phyloP scores from a whole-genome alignment of 2,888 invertebrate species.

The Noctua comes region DNA sequence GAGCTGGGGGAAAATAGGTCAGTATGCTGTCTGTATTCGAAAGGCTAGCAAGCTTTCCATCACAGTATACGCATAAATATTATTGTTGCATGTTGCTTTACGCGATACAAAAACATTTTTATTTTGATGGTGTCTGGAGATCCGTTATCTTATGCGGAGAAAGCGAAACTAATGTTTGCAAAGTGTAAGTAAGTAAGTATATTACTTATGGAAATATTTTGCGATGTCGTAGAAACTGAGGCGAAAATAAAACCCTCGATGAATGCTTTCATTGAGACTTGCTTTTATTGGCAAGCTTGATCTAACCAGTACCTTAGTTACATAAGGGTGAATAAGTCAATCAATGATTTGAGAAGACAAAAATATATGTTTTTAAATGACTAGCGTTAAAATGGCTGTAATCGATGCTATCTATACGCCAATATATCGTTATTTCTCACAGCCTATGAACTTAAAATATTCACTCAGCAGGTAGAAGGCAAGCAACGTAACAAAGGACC shows the following conservation, averaged over 20 bases:
- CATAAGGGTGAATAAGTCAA: background rate
- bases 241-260: background rate
- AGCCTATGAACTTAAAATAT: conserved; percentile 54
- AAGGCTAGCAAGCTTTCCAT: conserved; percentile 65
- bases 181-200: conserved; percentile 49
- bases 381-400: background rate
- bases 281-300: background rate
- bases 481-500: conserved; percentile 71
- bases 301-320: background rate
- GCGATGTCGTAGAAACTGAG: conserved; percentile 8
- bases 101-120: conserved; percentile 53
- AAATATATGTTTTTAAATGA: background rate
- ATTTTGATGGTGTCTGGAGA: conserved; percentile 59
- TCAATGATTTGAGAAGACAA: background rate
- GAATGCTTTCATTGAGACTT: conserved; percentile 4
- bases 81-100: conserved; percentile 49
- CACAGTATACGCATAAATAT: conserved; percentile 57
- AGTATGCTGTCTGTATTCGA: conserved; percentile 55
- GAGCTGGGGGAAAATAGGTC: conserved; percentile 54
- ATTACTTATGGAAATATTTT: conserved; percentile 50
- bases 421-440: conserved; percentile 27
- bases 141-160: conserved; percentile 57
- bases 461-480: conserved; percentile 72
- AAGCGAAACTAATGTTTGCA: conserved; percentile 62
- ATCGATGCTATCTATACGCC: background rate